Conservation (phyloP, 2,797 vertebrate species). For the Vultur gryphus region DNA sequence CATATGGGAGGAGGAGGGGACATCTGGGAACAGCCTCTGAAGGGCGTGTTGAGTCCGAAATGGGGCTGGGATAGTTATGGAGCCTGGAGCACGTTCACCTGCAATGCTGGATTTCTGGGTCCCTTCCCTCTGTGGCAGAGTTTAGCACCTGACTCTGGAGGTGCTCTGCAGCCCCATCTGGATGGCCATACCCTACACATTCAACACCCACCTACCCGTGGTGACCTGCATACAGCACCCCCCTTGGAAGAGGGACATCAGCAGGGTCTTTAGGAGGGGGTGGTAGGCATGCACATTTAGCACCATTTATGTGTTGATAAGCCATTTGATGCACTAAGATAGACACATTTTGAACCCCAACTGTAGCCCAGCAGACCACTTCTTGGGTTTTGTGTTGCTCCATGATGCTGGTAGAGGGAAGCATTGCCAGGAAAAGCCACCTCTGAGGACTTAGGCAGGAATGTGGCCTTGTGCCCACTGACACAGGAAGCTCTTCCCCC, state of each 20-base stretch:
- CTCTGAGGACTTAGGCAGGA: background rate
- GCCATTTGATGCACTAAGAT: background rate
- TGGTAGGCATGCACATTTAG: background rate
- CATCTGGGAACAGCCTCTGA: background rate
- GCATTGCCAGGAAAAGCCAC: background rate
- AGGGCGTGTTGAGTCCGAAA: background rate
- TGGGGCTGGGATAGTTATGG: background rate
- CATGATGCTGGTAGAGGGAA: background rate
- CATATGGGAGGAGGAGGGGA: background rate
- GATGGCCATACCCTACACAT: background rate
- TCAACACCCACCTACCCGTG: background rate
- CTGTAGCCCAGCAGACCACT: background rate
- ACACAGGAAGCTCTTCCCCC: background rate
- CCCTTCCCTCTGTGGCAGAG: background rate
- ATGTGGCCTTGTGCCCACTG: background rate
- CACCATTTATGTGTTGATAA: background rate
- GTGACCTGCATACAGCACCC: background rate
- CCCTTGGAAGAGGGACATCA: background rate
- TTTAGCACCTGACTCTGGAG: background rate
- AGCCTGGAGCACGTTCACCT: background rate
- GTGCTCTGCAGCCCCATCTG: background rate
- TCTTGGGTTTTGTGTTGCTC: background rate
- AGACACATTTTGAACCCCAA: background rate
- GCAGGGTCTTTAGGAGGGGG: background rate
- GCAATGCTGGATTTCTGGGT: background rate